Evolutionary conservation across 1,140 invertebrate species (phyloP), one percentile per base, ranked within the genome.

Genomic region (Radopholus similis): DNA sequence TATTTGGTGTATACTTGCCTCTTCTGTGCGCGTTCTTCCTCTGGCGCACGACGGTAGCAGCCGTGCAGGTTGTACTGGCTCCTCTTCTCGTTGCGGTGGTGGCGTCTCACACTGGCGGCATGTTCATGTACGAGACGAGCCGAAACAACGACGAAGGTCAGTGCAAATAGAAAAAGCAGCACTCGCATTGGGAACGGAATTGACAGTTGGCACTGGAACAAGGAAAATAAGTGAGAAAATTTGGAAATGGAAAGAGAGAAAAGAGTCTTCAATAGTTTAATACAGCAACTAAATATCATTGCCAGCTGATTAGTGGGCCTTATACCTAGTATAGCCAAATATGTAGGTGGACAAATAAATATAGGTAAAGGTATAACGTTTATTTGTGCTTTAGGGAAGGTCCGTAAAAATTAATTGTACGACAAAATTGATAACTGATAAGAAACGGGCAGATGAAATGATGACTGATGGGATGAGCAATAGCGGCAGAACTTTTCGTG

Each of bases 41-140:
- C n/a, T n/a, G 37, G 9, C 53, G 60, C 21, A 21, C 51, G 37
- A 5, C 40, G 47, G 32, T 64, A 64, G 40, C 60, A 64, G 44
- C 34, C 44, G 44, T 53, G 44, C 15, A 26, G 15, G 53, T 62
- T 64, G 60, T 64, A 64, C 11, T 15, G 23, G 44, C 53, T 64
- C 35, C 51, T 64, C 21, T 4, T 9, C 47, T 1, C 13, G 56
- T 42, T 23, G 23, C 2, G 28, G 5, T 38, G 40, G 8, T 44
- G 28, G 56, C 56, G 28, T 23, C 28, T n/a, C 32, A 56, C 18
- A 2, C 18, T 18, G 56, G 15, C 40, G 26, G 30, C 23, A 21
- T 21, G 30, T 15, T 51, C 18, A 26, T 51, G 47, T 28, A 28
- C 18, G 30, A 26, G 47, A 9, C 56, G 56, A 1, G 40, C 40